Percentiles rank a stretch among this genome's conserved stretches.
phyloP scores from a whole-genome alignment of 2,888 invertebrate genomes.

The Sesamia inferens region DNA sequence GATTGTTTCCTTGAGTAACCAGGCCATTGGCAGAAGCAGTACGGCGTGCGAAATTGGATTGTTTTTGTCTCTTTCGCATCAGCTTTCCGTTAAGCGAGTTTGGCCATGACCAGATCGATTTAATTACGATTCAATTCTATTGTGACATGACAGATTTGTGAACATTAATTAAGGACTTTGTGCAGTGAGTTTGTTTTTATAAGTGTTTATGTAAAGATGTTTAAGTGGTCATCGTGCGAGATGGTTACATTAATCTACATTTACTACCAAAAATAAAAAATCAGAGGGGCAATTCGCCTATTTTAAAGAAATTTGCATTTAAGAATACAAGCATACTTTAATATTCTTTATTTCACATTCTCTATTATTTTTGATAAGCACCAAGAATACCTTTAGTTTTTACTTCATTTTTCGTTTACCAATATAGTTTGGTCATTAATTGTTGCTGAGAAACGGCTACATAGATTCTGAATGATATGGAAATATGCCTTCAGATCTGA shows the following conservation, averaged over 20 bases:
- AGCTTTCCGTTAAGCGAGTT: not conserved
- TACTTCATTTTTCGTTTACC: not conserved
- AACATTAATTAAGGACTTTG: constrained; percentile 31
- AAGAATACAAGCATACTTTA: no score
- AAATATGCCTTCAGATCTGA: not conserved
- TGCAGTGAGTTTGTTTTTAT: not conserved
- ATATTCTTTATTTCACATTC: no score
- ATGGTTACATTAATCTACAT: not conserved
- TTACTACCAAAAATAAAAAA: not conserved
- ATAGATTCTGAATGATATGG: not conserved
- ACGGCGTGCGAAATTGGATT: constrained; percentile 33
- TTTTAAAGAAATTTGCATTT: not conserved
- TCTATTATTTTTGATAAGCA: no score
- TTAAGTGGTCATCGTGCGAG: not conserved
- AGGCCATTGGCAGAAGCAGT: constrained; percentile 26
- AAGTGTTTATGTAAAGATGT: not conserved
- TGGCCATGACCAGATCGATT: constrained; percentile 43
- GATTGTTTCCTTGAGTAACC: constrained; percentile 8
- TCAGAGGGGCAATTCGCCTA: not conserved
- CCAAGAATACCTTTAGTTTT: no score
- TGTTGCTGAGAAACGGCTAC: not conserved
- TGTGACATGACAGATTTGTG: constrained; percentile 36
- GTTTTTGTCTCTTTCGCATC: constrained; percentile 19
- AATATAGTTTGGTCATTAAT: no score
- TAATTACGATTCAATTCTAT: constrained; percentile 38